Base-by-base conservation (phyloP, 2,797 vertebrate genomes). In the Peromyscus aztecus region DNA sequence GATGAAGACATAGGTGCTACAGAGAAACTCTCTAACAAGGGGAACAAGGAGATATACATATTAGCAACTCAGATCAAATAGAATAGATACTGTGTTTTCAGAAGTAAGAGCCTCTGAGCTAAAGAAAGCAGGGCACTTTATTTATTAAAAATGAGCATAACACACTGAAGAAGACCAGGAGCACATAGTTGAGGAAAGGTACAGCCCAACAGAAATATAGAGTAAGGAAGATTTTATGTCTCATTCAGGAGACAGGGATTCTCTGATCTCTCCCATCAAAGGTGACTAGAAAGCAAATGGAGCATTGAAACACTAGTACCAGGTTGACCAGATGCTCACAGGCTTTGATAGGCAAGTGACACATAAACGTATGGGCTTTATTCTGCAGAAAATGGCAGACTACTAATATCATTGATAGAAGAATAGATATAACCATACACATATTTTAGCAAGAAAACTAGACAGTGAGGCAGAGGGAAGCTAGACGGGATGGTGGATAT, bases 271-370 rank as follows among this genome's bases (percentile, higher is more conserved):
- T 49, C 67, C 2, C 23, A 31, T 73, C 6, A 80, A 34, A 65
- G 37, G 40, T 34, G 11, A 5, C 27, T n/a, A 16, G 2, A 17
- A 82, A 55, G 40, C 0, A 2, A 94, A 3, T 0, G 13, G 1
- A 46, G 0, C 6, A 4, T 17, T 2, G 34, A 87, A 9, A n/a
- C 6, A 0, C 0, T 1, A 63, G 75, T 27, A 3, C 34, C 0
- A 27, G 52, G 27, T 84, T 67, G 61, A 90, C 40, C 76, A 90
- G 80, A 87, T 73, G 77, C 17, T 59, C 31, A 19, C 0, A 34
- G 52, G 63, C 16, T 52, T 75, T 34, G 6, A 46, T 0, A 16
- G 31, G 34, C 43, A 76, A 86, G 3, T 0, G 9, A 78, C 81
- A 73, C 1, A 67, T 0, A 89, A 76, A 59, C 8, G 43, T 0